phyloP scores from a whole-genome alignment of 2,797 vertebrate genomes.

The Anniella stebbinsi region DNA sequence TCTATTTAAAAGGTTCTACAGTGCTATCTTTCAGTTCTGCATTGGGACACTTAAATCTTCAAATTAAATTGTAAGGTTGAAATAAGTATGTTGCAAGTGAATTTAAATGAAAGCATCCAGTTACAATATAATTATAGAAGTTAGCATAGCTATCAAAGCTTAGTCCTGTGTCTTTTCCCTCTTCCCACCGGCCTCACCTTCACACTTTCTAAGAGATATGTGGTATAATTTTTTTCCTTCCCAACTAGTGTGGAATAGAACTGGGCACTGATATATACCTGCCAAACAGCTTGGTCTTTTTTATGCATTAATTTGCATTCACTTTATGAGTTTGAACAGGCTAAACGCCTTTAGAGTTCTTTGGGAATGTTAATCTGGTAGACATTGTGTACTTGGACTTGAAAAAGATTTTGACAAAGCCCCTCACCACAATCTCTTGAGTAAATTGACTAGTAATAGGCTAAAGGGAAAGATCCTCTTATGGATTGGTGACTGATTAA shows the following conservation, averaged over 20 bases:
- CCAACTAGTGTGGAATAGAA: not conserved
- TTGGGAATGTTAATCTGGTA: not conserved
- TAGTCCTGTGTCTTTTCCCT: not conserved
- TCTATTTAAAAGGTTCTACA: not conserved
- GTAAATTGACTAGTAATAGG: not conserved
- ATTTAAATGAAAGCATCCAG: conserved; percentile 14
- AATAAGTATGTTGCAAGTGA: not conserved
- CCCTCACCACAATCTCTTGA: not conserved
- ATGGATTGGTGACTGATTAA: not conserved
- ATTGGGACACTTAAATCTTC: not conserved
- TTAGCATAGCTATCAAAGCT: not conserved
- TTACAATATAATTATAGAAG: not conserved
- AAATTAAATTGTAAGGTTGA: conserved; percentile 12
- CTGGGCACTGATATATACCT: not conserved
- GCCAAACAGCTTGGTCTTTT: not conserved
- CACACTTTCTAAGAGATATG: not conserved
- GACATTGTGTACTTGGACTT: not conserved
- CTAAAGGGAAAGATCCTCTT: not conserved
- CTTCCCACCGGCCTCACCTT: not conserved
- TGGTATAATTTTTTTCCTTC: not conserved
- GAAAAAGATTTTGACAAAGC: not conserved
- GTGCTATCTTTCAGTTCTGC: not conserved
- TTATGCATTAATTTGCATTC: not conserved
- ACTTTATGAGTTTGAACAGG: not conserved
- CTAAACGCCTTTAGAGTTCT: not conserved